phyloP scores from a whole-genome alignment of 1,140 invertebrate genomes.

The Papilio dardanus region DNA sequence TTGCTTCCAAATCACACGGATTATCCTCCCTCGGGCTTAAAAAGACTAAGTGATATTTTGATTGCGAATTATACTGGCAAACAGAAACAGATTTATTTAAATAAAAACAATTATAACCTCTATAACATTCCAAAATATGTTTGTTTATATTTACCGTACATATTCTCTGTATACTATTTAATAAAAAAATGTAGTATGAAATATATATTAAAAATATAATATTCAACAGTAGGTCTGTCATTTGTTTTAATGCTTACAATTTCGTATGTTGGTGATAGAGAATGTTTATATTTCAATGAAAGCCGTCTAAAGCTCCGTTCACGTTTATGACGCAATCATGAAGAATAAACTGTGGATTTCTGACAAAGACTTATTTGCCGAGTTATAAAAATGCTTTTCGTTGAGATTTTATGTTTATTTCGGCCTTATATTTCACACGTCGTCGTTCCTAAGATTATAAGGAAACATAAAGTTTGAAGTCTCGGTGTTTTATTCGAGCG shows the following conservation, averaged over 20 bases:
- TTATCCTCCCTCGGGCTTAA: conserved; percentile 8
- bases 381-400: conserved; percentile 67
- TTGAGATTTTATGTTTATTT: conserved; percentile 70
- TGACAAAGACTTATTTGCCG: conserved; percentile 73
- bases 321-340: conserved; percentile 63
- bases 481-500: conserved; percentile 50
- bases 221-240: not conserved
- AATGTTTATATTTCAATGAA: conserved; percentile 61
- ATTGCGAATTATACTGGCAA: not conserved
- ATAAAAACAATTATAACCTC: not conserved
- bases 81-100: not conserved
- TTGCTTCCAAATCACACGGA: conserved; percentile 44
- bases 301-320: conserved; percentile 50
- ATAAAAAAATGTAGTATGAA: not conserved
- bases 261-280: not conserved
- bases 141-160: not conserved
- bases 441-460: conserved; percentile 63
- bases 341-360: conserved; percentile 56
- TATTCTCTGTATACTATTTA: no score
- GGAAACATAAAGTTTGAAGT: conserved; percentile 59
- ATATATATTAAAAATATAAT: no score
- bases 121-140: not conserved
- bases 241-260: no score
- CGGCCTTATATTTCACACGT: conserved; percentile 71
- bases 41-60: conserved; percentile 19